phyloP scores from a whole-genome alignment of 1,140 invertebrate species.

The Habropoda laboriosa region DNA sequence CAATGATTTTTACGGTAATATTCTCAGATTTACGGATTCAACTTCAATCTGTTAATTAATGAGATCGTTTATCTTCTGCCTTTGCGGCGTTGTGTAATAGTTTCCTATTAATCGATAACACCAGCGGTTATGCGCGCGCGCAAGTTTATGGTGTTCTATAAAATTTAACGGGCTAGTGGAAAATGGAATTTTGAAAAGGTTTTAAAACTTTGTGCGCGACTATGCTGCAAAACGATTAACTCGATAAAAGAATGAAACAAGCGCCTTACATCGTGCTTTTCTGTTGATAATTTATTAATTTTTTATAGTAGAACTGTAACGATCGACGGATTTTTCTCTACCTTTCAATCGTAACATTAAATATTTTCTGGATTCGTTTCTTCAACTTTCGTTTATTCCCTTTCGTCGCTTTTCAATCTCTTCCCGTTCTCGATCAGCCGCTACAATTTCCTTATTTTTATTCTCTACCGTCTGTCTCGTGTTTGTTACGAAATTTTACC shows the following conservation, averaged over 20 bases:
- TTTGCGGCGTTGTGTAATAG: slow-evolving; percentile 42
- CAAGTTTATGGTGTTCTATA: slow-evolving; percentile 37
- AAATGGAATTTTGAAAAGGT: not conserved
- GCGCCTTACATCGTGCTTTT: no score
- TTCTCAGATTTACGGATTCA: slow-evolving; percentile 2
- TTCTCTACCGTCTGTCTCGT: no score
- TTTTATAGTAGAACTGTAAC: no score
- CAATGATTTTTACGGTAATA: not conserved
- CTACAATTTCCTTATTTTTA: no score
- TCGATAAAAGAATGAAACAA: not conserved
- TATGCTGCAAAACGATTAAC: not conserved
- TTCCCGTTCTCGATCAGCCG: no score
- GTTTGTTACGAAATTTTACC: no score
- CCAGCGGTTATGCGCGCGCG: slow-evolving; percentile 30
- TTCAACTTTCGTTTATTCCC: no score
- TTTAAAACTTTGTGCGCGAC: not conserved
- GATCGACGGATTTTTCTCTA: no score
- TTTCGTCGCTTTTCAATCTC: no score
- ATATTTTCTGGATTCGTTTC: no score
- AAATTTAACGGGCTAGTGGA: slow-evolving; percentile 4
- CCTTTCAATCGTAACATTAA: no score
- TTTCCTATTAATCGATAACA: slow-evolving; percentile 47
- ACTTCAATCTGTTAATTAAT: slow-evolving; percentile 28
- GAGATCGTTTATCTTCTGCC: slow-evolving; percentile 22
- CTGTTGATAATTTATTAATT: no score